Evolutionary conservation across 2,888 invertebrate genomes (phyloP), one percentile per base, ranked within the genome.

Genomic region (Eretmocerus hayati): DNA sequence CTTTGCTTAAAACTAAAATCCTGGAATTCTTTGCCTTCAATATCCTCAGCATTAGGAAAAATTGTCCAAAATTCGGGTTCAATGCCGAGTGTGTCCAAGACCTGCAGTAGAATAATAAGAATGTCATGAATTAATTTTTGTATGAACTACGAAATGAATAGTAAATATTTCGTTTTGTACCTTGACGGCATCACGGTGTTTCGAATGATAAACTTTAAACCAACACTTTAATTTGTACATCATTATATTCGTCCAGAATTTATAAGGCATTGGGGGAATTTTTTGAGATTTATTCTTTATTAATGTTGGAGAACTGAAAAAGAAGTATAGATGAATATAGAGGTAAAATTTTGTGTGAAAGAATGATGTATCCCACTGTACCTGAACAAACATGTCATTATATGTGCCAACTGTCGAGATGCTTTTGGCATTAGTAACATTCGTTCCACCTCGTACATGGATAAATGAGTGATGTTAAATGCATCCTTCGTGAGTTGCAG

Each of bases 381-480:
- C 69, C 75, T 75, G 35, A 80, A 63, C 42, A 80, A 69, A 23
- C 75, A 72, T 0, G 80, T 79, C 77, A 80, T 79, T 13, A 80
- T 69, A 42, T 67, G 65, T 36, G 75, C 73, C 52, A 81, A 64
- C 33, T 75, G 73, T 31, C 70, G 71, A 13, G 78, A 78, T 49
- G 77, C 76, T 56, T 73, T 68, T 4, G 79, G 77, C 63, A 80
- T 75, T 15, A 77, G 62, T 30, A 81, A 66, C 71, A 77, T 76
- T 31, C 79, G 68, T 63, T 81, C 80, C 49, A 80, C 66, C 61
- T 80, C 79, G 57, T 74, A 78, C 65, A 78, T 76, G 3, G 77
- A 72, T n/a, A 80, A 67, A 52, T 76, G 73, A 26, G 75, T 72
- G 46, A 78, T 64, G 58, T 77, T 75, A 4, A 80, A 64, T 15